Base-by-base conservation (phyloP, 1,140 invertebrate species). In the Drosophila sp. region DNA sequence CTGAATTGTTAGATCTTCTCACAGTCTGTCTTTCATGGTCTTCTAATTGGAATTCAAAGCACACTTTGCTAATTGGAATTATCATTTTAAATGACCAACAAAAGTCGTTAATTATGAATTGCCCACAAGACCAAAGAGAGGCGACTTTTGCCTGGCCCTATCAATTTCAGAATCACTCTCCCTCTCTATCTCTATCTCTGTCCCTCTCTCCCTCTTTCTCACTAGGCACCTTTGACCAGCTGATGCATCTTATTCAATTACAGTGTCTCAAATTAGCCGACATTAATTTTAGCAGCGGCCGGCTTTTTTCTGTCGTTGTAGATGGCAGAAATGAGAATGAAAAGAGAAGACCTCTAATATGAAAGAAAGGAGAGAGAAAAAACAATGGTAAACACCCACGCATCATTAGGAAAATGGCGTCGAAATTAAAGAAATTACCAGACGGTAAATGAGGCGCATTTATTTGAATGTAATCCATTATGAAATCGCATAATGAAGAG, bases 391-490 rank as follows among this genome's bases (percentile, higher is more conserved):
- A 41, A 38, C 48, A 45, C 40, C 72, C 67, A 72, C 77, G 74
- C 78, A 71, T 87, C 82, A 87, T 87, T 87, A 87, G 76, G 34
- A 54, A 83, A 87, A 89, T 87, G 83, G 76, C 78, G 69, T 36
- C 76, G 76, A 89, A 87, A 89, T 87, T 87, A 83, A 71, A 79
- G 83, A 77, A 89, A 87, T 89, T 87, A 89, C 76, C 71, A 81
- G 50, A 11, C 65, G 75, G 72, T 77, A 87, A 87, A 89, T 89
- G 67, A 77, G 83, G 66, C 67, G 70, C 82, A 87, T 87, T 87
- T 87, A 87, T 87, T 87, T 89, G 79, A 87, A 89, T 83, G 82
- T 87, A 87, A 89, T 89, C 79, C 82, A 87, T 87, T 87, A 87
- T 87, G 82, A 83, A 89, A 89, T 83, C 82, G 83, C 79, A 87